Conservation (phyloP, 2,797 vertebrate species). For the Ctenopoma multispine region DNA sequence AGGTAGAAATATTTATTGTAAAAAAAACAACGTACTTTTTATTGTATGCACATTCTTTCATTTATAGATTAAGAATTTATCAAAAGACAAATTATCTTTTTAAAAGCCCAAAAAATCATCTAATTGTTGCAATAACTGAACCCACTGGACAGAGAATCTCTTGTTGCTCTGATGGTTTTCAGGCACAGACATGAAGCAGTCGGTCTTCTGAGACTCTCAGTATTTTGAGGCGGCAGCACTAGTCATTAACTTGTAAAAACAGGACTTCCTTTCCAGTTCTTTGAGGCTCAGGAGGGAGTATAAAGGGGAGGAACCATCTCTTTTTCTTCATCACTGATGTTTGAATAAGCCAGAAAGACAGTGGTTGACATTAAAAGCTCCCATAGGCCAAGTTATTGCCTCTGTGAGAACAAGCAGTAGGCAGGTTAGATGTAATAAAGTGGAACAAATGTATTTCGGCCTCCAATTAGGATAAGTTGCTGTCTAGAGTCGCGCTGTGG, state of each 20-base stretch:
- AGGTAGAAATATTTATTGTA: neutral
- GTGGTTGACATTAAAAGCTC: slow-evolving; percentile 69
- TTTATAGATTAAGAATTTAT: neutral
- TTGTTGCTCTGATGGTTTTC: slow-evolving; percentile 22
- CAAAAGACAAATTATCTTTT: neutral
- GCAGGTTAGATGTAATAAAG: slow-evolving; percentile 73
- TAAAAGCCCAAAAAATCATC: neutral
- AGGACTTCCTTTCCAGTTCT: slow-evolving; percentile 59
- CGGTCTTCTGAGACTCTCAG: slow-evolving; percentile 25
- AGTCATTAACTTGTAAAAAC: slow-evolving; percentile 74
- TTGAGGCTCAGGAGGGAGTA: slow-evolving; percentile 49
- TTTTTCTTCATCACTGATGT: slow-evolving; percentile 64
- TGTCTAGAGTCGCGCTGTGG: slow-evolving; percentile 40
- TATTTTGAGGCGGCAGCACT: slow-evolving; percentile 47
- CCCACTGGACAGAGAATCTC: neutral
- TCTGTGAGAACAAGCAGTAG: slow-evolving; percentile 65
- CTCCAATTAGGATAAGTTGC: slow-evolving; percentile 65
- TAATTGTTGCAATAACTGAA: neutral
- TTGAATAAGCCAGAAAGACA: slow-evolving; percentile 72
- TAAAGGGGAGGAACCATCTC: slow-evolving; percentile 42
- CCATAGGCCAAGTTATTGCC: slow-evolving; percentile 69
- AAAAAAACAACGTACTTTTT: neutral
- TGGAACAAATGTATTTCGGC: slow-evolving; percentile 73
- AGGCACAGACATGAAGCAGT: neutral
- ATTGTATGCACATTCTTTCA: neutral